Evolutionary conservation across 1,140 invertebrate species (phyloP), one percentile per base, ranked within the genome.

Genomic region (Conopomorpha cramerella): DNA sequence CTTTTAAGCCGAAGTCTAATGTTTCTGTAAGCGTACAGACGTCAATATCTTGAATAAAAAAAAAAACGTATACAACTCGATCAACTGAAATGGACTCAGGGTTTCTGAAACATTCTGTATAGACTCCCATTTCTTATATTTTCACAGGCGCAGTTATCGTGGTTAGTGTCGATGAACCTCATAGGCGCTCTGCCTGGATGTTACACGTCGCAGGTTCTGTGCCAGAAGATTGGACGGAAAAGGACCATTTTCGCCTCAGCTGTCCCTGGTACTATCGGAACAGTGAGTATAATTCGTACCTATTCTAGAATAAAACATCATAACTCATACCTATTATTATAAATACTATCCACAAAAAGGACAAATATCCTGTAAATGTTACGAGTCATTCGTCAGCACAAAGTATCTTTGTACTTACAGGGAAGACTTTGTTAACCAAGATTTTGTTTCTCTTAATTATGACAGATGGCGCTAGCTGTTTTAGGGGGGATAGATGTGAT

Each of bases 161-260:
- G 87, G 86, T 82, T 89, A 35, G 85, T 84, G 3, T 84, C 86
- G 0, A 53, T 90, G 16, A 70, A 88, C 49, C 81, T 85, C 1
- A 51, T 89, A 6, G 88, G 87, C 1, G 86, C 85, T 0, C 64
- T 89, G 8, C 45, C 83, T 0, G 88, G 83, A 2, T 83, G 82
- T 1, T 67, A 81, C 8, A 57, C 81, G 1, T 76, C 81, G 0
- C 64, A 79, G 41, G 54, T 82, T 27, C 40, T 82, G 8, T 79
- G 85, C 17, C 87, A 91, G 48, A 65, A 66, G 14, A 49, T 83
- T 14, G 89, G 90, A 2, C 67, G 89, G 16, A 86, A 84, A 46
- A 48, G 59, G 1, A 81, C 85, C 0, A 80, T 89, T 8, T 55
- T 83, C 7, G 45, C 82, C 1, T 78, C 84, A 1, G 70, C 82